phyloP scores from a whole-genome alignment of 2,113 vertebrate species.

The Rhizomys pruinosus region DNA sequence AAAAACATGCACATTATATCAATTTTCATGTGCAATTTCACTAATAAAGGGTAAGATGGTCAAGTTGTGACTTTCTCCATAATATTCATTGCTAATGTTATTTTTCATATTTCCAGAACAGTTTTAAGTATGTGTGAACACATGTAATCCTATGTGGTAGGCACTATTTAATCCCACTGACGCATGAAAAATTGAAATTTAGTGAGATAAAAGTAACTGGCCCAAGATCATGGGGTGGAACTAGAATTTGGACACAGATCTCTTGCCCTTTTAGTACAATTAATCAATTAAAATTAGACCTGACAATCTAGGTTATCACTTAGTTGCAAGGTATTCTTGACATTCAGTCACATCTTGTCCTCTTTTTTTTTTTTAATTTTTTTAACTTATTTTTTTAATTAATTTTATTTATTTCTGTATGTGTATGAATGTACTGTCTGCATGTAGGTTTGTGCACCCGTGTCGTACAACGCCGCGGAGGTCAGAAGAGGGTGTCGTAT shows the following conservation, averaged over 20 bases:
- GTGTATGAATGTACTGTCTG: too few relatives aligned
- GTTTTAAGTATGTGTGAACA: background rate
- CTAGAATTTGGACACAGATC: background rate
- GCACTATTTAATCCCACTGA: background rate
- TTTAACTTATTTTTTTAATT: too few relatives aligned
- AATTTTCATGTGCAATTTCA: constrained; percentile 11
- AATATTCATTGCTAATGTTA: background rate
- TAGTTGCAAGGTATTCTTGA: background rate
- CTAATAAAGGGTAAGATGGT: background rate
- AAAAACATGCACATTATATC: background rate
- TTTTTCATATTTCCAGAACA: background rate
- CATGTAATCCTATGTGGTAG: background rate
- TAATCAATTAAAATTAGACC: background rate
- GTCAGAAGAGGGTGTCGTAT: too few relatives aligned
- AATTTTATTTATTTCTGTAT: too few relatives aligned
- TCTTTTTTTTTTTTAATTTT: too few relatives aligned
- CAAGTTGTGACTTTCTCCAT: constrained; percentile 4
- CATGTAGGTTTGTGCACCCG: too few relatives aligned
- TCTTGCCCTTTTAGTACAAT: background rate
- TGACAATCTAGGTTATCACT: background rate
- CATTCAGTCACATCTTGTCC: background rate
- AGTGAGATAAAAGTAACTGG: background rate
- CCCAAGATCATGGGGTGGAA: background rate
- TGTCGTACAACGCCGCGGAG: too few relatives aligned
- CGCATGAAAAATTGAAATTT: background rate